A percentile compares a stretch with the other conserved stretches of the same genome.
Evolutionary conservation across 2,888 invertebrate genomes (phyloP).

Genomic region (Cryptus viduatorius): DNA sequence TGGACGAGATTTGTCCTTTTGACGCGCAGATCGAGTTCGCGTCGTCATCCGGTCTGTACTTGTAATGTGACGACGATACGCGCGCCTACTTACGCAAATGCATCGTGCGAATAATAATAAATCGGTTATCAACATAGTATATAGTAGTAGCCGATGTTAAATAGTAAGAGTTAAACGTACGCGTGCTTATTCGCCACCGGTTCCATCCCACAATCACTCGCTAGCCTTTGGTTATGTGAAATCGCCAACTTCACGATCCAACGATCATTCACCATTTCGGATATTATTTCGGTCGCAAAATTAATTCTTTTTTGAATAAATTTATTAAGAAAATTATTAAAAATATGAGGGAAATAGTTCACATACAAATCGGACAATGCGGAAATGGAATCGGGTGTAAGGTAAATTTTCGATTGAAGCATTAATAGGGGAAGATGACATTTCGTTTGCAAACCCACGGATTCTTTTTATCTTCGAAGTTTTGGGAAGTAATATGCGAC

Average conservation of each 20-base stretch:
- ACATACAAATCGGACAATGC: constrained; percentile 94
- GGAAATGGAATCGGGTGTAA: constrained; percentile 93
- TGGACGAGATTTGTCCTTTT: constrained; percentile 60
- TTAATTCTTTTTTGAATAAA: constrained; percentile 20
- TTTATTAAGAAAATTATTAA: neutral
- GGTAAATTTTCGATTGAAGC: constrained; percentile 85
- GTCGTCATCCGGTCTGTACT: constrained; percentile 55
- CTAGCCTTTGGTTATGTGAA: neutral
- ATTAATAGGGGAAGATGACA: neutral
- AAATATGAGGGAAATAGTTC: constrained; percentile 92
- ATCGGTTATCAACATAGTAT: constrained; percentile 32
- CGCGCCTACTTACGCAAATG: constrained; percentile 19
- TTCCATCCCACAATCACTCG: neutral
- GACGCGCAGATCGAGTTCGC: constrained; percentile 41
- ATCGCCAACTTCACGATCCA: constrained; percentile 21
- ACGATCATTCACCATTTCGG: neutral
- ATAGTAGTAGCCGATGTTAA: neutral
- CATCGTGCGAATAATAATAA: constrained; percentile 45
- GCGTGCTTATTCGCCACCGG: neutral
- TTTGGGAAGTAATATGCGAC: constrained; percentile 93
- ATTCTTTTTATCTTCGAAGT: constrained; percentile 85
- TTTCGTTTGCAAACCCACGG: constrained; percentile 68
- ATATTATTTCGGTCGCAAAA: constrained; percentile 54
- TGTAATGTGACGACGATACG: constrained; percentile 31
- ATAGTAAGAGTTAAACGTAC: constrained; percentile 16